Evolutionary conservation across 2,888 invertebrate genomes (phyloP).

Genomic region (Zeuzera pyrina): DNA sequence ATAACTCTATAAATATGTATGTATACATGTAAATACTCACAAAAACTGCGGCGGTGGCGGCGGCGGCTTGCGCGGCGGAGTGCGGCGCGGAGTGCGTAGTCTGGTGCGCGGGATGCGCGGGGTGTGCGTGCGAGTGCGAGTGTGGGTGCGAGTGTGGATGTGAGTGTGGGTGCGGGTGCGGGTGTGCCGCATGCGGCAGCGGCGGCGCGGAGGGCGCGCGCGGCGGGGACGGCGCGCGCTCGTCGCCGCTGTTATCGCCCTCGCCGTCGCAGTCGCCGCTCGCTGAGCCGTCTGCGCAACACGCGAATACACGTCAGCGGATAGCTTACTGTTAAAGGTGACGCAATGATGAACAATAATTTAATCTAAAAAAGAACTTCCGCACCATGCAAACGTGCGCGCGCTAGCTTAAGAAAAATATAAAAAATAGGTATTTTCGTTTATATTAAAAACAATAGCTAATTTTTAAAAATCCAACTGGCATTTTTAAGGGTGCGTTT

Average conservation of each 20-base stretch:
- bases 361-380: too few relatives aligned
- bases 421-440: too few relatives aligned
- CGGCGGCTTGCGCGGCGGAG: constrained; percentile 25
- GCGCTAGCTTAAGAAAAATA: too few relatives aligned
- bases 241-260: constrained; percentile 56
- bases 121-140: constrained; percentile 41
- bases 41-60: constrained; percentile 35
- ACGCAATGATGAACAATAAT: background rate
- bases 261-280: constrained; percentile 56
- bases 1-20: too few relatives aligned
- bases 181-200: constrained; percentile 31
- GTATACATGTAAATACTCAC: constrained; percentile 27
- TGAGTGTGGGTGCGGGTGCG: constrained; percentile 6
- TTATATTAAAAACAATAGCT: too few relatives aligned
- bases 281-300: constrained; percentile 49
- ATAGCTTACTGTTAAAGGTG: background rate
- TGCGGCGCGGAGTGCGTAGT: constrained; percentile 21
- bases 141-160: constrained; percentile 50
- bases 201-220: constrained; percentile 41
- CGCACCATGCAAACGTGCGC: too few relatives aligned
- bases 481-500: too few relatives aligned
- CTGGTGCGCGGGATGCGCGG: constrained; percentile 37
- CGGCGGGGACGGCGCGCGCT: constrained; percentile 46
- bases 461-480: too few relatives aligned
- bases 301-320: background rate